These are phyloP conservation scores for Aricia artaxerxes DNA, from an alignment of 2,888 invertebrate genomes.

Conservation along the genomic window DNA sequence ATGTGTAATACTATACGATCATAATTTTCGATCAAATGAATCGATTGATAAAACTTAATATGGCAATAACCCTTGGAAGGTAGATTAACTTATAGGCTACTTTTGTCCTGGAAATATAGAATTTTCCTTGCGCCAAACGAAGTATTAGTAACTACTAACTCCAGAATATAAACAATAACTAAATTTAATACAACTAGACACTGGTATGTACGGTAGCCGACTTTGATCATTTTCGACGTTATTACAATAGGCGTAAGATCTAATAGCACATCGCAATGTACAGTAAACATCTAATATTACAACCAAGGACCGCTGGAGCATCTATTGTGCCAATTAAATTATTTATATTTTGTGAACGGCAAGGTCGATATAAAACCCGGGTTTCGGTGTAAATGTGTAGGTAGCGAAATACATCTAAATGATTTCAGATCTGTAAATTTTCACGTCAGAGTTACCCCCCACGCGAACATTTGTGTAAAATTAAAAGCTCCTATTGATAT, in stretches of 20 bases:
- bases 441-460: neutral
- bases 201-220: neutral
- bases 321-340: slow-evolving; percentile 29
- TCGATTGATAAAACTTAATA: neutral
- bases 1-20: neutral
- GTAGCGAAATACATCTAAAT: neutral
- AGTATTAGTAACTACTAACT: neutral
- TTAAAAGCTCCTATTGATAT: neutral
- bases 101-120: neutral
- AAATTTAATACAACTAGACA: neutral
- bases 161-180: neutral
- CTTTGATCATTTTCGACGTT: neutral
- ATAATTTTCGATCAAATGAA: neutral
- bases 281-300: slow-evolving; percentile 8
- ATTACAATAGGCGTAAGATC: neutral
- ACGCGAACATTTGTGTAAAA: neutral
- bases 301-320: slow-evolving; percentile 25
- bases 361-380: neutral
- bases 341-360: slow-evolving; percentile 19
- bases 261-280: neutral
- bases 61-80: neutral
- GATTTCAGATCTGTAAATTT: neutral
- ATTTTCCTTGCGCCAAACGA: neutral
- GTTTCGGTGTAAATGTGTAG: neutral
- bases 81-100: neutral